Base-by-base conservation (phyloP, 2,113 vertebrate genomes). In the Prunella fulvescens region DNA sequence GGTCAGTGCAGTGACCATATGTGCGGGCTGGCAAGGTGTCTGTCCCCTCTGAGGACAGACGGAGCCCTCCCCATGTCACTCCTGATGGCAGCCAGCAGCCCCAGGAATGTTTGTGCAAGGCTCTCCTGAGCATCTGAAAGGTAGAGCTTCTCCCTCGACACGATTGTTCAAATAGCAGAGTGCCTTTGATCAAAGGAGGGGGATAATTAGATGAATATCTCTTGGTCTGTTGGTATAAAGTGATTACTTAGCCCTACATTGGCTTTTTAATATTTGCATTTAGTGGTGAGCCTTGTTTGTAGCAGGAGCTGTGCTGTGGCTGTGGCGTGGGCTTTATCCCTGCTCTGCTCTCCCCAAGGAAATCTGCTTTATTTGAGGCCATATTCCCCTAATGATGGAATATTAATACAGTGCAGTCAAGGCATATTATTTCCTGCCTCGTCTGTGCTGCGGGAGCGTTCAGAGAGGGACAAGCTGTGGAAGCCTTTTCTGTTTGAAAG, bases 401-500 rank as follows among this genome's bases (percentile, higher is more conserved):
- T 90, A 87, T 97, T 93, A 93, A 92, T 92, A 35, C 64, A 33
- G 28, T 16, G 69, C 39, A 83, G 79, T 66, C 91, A 51, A 62
- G 61, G 39, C 72, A 3, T n/a, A 24, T 80, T 81, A 60, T 96
- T 96, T 91, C 90, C 81, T 85, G 92, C 24, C 44, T 81, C 29
- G 67, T 86, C 60, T 72, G 79, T 93, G 91, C 82, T 94, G 90
- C 33, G 7, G 69, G 82, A 94, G 62, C 7, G 2, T 39, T 92
- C 42, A 4, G 57, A 48, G 39, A 44, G 87, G 82, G 82, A 67
- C 76, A 25, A 62, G 88, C 96, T 76, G 7, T 67, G 45, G 48
- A 83, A 94, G 88, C 90, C 72, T 86, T 91, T 95, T 84, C 91
- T 93, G 91, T 80, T 91, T 92, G 93, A 89, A 94, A 96, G 69